Evolutionary conservation across 2,797 vertebrate species (phyloP).

Genomic region (Allenopithecus nigroviridis): DNA sequence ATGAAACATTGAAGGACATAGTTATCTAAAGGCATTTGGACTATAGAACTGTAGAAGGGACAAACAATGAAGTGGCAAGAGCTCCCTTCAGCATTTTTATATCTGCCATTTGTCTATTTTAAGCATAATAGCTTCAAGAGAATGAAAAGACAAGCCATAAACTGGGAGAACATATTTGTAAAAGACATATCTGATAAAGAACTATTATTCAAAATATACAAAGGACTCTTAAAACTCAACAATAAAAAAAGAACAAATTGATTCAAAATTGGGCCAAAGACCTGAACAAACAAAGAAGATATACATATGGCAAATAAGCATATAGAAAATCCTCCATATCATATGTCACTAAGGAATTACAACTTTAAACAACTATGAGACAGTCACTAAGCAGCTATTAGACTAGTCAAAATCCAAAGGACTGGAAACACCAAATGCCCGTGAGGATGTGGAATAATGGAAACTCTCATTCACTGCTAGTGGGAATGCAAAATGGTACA

Average conservation of each 20-base stretch:
- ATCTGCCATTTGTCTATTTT: not conserved
- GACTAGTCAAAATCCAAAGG: not conserved
- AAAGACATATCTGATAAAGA: not conserved
- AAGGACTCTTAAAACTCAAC: not conserved
- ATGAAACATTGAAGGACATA: not conserved
- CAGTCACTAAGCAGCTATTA: not conserved
- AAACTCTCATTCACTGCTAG: not conserved
- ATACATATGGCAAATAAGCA: not conserved
- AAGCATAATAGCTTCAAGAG: not conserved
- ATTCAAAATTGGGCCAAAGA: constrained; percentile 4
- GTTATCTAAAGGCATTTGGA: not conserved
- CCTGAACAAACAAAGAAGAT: not conserved
- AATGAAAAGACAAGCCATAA: not conserved
- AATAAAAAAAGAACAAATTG: not conserved
- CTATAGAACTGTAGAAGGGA: not conserved
- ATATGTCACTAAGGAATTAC: not conserved
- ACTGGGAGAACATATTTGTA: not conserved
- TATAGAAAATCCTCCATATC: not conserved
- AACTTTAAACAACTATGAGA: not conserved
- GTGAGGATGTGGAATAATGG: not conserved
- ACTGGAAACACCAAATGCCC: not conserved
- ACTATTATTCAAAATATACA: not conserved
- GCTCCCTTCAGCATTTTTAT: not conserved
- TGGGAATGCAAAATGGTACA: not conserved
- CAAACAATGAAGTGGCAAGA: not conserved